phyloP scores from a whole-genome alignment of 1,140 invertebrate genomes.

The Dendroctonus valens region DNA sequence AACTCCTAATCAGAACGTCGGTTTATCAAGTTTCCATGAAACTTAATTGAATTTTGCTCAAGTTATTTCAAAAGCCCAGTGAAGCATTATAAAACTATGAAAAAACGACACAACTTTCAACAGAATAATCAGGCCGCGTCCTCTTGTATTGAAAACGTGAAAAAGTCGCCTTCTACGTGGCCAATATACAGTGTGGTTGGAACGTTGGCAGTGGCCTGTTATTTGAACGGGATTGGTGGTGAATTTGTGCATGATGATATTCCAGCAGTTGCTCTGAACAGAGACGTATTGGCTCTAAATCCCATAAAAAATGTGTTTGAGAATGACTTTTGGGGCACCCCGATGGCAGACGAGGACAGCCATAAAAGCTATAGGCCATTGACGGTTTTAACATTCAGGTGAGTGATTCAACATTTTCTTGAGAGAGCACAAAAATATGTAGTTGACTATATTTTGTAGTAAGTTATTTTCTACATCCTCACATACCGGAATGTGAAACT shows the following conservation, averaged over 20 bases:
- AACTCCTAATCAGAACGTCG: too few species aligned
- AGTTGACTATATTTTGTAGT: too few species aligned
- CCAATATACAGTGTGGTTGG: constrained; percentile 62
- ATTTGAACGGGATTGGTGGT: constrained; percentile 75
- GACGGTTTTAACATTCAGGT: constrained; percentile 82
- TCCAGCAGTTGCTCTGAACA: constrained; percentile 81
- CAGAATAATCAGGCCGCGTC: too few species aligned
- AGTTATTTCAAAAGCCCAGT: too few species aligned
- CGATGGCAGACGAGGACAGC: constrained; percentile 77
- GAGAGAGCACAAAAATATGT: too few species aligned
- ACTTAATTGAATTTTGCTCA: too few species aligned
- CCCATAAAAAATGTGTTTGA: constrained; percentile 66
- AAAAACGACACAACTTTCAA: too few species aligned
- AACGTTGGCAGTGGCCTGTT: constrained; percentile 67
- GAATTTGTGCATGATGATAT: constrained; percentile 92
- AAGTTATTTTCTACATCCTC: too few species aligned
- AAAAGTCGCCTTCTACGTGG: constrained; percentile 42
- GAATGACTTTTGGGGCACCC: constrained; percentile 92
- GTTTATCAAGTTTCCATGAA: too few species aligned
- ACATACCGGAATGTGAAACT: too few species aligned
- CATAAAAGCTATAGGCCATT: constrained; percentile 84
- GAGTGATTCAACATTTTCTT: constrained; percentile 43
- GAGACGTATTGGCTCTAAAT: constrained; percentile 73
- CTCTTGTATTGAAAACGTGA: not conserved
- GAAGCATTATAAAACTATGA: too few species aligned